phyloP scores from a whole-genome alignment of 2,797 vertebrate species.

The Pelobates cultripes region DNA sequence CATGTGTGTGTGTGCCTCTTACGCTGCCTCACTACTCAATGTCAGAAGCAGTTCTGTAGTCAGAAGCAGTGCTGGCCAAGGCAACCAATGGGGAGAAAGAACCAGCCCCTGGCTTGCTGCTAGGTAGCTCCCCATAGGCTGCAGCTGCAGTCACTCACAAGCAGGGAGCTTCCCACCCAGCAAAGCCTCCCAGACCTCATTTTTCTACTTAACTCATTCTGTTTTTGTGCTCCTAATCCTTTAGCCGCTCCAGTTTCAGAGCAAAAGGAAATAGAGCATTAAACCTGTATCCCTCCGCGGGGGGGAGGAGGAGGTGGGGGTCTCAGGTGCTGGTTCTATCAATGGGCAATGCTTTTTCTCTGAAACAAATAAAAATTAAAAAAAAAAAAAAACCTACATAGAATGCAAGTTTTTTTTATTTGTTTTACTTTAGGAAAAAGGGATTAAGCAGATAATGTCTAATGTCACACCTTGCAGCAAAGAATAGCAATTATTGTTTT shows the following conservation, averaged over 20 bases:
- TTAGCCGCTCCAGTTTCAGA: slow-evolving; percentile 9
- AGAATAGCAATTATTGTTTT: not conserved
- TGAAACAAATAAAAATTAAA: not conserved
- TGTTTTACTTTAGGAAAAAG: not conserved
- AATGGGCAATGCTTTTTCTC: slow-evolving; percentile 17
- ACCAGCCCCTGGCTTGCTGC: slow-evolving; percentile 68
- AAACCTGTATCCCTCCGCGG: slow-evolving; percentile 40
- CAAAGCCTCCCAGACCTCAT: not conserved
- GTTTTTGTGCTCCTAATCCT: slow-evolving; percentile 21
- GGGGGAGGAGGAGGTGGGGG: not conserved
- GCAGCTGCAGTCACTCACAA: slow-evolving; percentile 55
- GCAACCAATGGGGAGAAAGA: slow-evolving; percentile 59
- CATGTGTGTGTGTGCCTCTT: slow-evolving; percentile 55
- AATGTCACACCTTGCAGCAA: not conserved
- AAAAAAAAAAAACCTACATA: not conserved
- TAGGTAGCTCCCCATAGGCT: slow-evolving; percentile 70
- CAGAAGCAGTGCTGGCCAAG: slow-evolving; percentile 63
- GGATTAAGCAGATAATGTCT: not conserved
- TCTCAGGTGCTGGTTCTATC: slow-evolving; percentile 24
- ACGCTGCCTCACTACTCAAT: slow-evolving; percentile 70
- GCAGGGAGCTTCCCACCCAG: not conserved
- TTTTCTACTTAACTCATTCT: slow-evolving; percentile 13
- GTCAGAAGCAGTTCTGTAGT: slow-evolving; percentile 71
- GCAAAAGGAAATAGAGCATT: slow-evolving; percentile 34
- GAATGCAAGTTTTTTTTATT: not conserved